Evolutionary conservation across 2,113 vertebrate genomes (phyloP).

Genomic region (Tragelaphus strepsiceros): DNA sequence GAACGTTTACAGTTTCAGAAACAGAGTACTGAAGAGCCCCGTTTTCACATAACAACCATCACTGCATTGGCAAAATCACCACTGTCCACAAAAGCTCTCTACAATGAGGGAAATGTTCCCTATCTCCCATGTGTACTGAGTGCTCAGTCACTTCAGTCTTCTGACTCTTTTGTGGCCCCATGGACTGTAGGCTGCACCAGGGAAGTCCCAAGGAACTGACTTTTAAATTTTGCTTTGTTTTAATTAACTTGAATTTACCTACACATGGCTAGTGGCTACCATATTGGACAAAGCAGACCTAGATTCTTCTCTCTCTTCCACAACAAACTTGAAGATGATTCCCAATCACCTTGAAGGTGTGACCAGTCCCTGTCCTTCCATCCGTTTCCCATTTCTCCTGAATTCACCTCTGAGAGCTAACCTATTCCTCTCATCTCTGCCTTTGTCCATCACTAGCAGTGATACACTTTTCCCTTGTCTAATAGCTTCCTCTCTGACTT

Average conservation of each 20-base stretch:
- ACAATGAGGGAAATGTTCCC: accelerated
- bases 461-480: background rate
- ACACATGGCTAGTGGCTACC: background rate
- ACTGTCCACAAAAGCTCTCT: background rate
- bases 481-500: background rate
- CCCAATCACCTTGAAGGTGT: background rate
- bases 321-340: background rate
- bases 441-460: background rate
- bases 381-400: background rate
- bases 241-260: background rate
- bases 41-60: background rate
- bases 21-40: background rate
- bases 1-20: background rate
- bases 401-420: background rate
- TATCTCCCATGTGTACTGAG: accelerated
- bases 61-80: background rate
- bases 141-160: background rate
- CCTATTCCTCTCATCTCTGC: background rate
- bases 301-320: background rate
- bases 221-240: background rate
- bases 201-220: background rate
- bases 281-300: background rate
- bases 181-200: background rate
- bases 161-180: background rate
- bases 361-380: background rate